These are phyloP conservation scores for Odontomyia ornata DNA, from an alignment of 2,888 invertebrate genomes.

Conservation along the genomic window DNA sequence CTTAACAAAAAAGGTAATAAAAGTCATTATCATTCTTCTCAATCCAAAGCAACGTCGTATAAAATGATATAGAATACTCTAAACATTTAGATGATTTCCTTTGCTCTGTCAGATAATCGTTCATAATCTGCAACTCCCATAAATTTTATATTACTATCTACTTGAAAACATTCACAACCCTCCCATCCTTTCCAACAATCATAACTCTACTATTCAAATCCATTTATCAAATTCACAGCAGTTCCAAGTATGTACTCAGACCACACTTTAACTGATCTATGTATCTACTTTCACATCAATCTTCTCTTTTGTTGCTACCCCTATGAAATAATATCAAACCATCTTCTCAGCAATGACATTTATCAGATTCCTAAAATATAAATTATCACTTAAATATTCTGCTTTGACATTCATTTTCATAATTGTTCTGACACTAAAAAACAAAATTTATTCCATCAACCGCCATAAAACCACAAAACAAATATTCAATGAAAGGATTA, in stretches of 20 bases:
- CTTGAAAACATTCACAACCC: too few relatives aligned
- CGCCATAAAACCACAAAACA: neutral
- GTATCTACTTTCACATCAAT: too few relatives aligned
- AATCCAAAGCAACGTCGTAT: too few relatives aligned
- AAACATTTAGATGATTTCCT: too few relatives aligned
- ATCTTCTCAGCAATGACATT: neutral
- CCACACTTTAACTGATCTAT: neutral
- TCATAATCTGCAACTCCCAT: too few relatives aligned
- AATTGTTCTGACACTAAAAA: neutral
- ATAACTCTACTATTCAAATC: neutral
- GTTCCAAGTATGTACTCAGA: neutral
- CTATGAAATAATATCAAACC: neutral
- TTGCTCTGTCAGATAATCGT: too few relatives aligned
- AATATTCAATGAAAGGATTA: neutral
- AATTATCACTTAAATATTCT: slow-evolving; percentile 4
- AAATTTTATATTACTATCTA: too few relatives aligned
- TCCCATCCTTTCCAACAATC: neutral
- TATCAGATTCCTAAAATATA: slow-evolving; percentile 6
- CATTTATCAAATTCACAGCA: slow-evolving; percentile 2
- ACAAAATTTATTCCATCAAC: slow-evolving; percentile 11
- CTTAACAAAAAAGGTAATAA: too few relatives aligned
- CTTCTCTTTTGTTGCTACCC: too few relatives aligned
- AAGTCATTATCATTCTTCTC: too few relatives aligned
- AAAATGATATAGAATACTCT: too few relatives aligned
- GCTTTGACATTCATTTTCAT: neutral